These are phyloP conservation scores for Centropus bengalensis DNA, from an alignment of 2,113 vertebrate genomes.

Conservation along the genomic window DNA sequence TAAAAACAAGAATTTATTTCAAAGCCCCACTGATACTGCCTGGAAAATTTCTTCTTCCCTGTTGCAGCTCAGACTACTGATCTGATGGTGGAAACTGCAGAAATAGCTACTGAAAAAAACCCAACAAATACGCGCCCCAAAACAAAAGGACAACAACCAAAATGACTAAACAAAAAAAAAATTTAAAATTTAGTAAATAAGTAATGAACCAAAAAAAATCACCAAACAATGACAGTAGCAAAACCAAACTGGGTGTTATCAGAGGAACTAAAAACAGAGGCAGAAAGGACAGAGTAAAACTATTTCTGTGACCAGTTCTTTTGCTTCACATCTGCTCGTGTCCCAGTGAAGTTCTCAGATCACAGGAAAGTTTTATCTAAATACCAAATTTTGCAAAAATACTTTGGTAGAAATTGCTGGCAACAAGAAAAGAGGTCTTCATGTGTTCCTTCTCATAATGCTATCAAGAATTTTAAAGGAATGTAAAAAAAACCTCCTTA, in stretches of 20 bases:
- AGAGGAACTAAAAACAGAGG: background rate
- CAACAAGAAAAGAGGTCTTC: background rate
- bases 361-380: background rate
- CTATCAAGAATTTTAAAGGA: background rate
- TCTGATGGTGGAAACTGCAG: background rate
- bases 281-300: background rate
- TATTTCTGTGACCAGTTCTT: background rate
- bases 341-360: background rate
- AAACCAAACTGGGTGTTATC: background rate
- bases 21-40: background rate
- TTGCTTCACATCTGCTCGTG: background rate
- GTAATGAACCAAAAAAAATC: background rate
- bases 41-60: background rate
- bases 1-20: constrained; percentile 14
- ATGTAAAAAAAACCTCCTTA: background rate
- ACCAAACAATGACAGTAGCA: background rate
- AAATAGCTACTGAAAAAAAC: background rate
- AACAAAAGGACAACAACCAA: background rate
- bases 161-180: background rate
- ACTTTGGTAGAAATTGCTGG: background rate
- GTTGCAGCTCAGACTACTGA: background rate
- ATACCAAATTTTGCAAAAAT: background rate
- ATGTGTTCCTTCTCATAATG: background rate
- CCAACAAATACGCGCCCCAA: no score
- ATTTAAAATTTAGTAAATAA: background rate